Conservation (phyloP, 2,797 vertebrate genomes). For the Leucoraja ocellata region DNA sequence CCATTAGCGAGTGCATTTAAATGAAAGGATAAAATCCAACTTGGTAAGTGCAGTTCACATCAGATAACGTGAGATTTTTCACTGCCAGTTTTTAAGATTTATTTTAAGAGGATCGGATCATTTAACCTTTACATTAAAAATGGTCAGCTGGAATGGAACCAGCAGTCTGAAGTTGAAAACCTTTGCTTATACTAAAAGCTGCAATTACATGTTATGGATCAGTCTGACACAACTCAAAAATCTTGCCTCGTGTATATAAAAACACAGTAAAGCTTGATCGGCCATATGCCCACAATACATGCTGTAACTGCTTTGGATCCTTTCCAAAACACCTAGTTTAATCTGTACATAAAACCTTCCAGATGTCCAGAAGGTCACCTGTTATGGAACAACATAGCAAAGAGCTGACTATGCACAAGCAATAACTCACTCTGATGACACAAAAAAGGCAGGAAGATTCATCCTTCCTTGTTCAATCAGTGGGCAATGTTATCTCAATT, state of each 20-base stretch:
- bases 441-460: neutral
- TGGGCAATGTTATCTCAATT: neutral
- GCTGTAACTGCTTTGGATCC: neutral
- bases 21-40: neutral
- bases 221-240: neutral
- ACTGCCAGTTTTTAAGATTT: neutral
- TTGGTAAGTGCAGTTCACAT: neutral
- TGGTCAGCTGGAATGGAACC: neutral
- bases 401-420: neutral
- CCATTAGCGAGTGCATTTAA: neutral
- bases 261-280: neutral
- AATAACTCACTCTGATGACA: neutral
- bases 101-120: neutral
- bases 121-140: neutral
- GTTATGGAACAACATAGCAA: neutral
- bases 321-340: neutral
- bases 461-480: neutral
- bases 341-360: neutral
- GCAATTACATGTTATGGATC: neutral
- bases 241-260: neutral
- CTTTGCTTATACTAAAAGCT: neutral
- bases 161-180: neutral
- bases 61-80: neutral
- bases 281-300: neutral
- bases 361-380: neutral